Evolutionary conservation across 2,113 vertebrate species (phyloP).

Genomic region (Neolamprologus longior): DNA sequence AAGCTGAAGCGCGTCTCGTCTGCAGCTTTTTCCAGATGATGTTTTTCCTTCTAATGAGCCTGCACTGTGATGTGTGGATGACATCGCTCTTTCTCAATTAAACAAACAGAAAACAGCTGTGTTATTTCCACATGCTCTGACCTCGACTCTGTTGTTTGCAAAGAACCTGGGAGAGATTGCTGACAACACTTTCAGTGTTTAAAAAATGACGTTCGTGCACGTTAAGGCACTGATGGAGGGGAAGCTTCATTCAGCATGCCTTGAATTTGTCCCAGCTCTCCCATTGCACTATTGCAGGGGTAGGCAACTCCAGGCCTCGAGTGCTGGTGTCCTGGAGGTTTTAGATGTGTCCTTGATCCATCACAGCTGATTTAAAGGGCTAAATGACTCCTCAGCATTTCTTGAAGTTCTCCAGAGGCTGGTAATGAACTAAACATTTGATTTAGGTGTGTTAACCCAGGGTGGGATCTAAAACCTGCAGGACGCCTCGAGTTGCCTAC

Average conservation of each 20-base stretch:
- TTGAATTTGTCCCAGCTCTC: neutral
- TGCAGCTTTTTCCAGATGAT: neutral
- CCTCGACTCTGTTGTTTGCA: rapidly evolving
- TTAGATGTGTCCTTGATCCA: too few species aligned
- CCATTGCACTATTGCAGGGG: rapidly evolving
- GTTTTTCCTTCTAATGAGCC: neutral
- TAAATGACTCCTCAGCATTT: rapidly evolving
- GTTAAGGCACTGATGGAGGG: rapidly evolving
- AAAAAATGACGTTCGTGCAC: rapidly evolving
- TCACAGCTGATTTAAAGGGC: too few species aligned
- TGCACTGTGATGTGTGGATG: neutral
- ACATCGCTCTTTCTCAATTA: neutral
- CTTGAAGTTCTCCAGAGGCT: rapidly evolving
- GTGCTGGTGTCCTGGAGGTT: rapidly evolving
- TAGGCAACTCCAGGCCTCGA: rapidly evolving
- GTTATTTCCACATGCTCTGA: neutral
- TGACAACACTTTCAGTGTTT: neutral
- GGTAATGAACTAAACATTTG: rapidly evolving
- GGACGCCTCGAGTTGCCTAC: rapidly evolving
- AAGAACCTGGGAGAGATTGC: rapidly evolving
- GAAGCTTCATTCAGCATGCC: neutral
- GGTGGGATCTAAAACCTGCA: rapidly evolving
- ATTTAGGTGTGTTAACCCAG: too few species aligned
- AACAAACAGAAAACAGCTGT: neutral
- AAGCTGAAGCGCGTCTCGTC: neutral